A percentile compares a stretch with the other conserved stretches of the same genome.
These are phyloP conservation scores for Proctacanthus coquilletti DNA, from an alignment of 1,140 invertebrate species.

Conservation along the genomic window DNA sequence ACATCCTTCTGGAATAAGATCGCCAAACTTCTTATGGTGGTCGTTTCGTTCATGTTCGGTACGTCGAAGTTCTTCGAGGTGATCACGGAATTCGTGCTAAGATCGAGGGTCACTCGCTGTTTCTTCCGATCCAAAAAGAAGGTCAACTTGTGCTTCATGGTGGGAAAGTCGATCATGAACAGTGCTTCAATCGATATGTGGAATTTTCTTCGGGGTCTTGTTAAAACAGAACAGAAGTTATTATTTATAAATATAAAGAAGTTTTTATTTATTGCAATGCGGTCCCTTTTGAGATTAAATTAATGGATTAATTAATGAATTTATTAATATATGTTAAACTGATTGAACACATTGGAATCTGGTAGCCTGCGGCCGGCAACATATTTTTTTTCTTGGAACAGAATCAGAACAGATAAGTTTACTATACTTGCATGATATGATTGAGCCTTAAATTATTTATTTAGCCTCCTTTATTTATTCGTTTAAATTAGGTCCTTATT, in stretches of 20 bases:
- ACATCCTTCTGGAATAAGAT: slow-evolving; percentile 24
- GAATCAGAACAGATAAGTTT: background rate
- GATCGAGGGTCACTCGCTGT: slow-evolving; percentile 38
- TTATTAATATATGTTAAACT: slow-evolving; percentile 1
- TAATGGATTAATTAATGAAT: background rate
- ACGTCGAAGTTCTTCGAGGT: slow-evolving; percentile 27
- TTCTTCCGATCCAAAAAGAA: slow-evolving; percentile 45
- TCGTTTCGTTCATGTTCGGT: slow-evolving; percentile 26
- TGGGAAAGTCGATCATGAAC: slow-evolving; percentile 45
- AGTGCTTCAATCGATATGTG: slow-evolving; percentile 40
- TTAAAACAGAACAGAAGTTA: background rate
- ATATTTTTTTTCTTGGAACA: background rate
- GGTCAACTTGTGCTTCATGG: slow-evolving; percentile 43
- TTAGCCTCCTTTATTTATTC: too few relatives aligned
- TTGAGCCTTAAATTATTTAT: too few relatives aligned
- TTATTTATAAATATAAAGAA: background rate
- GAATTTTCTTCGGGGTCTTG: slow-evolving; percentile 33
- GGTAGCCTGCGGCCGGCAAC: background rate
- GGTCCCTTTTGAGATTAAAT: background rate
- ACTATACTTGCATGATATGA: too few relatives aligned
- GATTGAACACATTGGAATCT: background rate
- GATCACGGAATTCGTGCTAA: slow-evolving; percentile 23
- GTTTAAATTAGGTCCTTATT: too few relatives aligned
- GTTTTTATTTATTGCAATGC: too few relatives aligned
- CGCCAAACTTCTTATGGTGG: slow-evolving; percentile 25